Evolutionary conservation across 2,797 vertebrate genomes (phyloP).

Genomic region (Centropyge bicolor): DNA sequence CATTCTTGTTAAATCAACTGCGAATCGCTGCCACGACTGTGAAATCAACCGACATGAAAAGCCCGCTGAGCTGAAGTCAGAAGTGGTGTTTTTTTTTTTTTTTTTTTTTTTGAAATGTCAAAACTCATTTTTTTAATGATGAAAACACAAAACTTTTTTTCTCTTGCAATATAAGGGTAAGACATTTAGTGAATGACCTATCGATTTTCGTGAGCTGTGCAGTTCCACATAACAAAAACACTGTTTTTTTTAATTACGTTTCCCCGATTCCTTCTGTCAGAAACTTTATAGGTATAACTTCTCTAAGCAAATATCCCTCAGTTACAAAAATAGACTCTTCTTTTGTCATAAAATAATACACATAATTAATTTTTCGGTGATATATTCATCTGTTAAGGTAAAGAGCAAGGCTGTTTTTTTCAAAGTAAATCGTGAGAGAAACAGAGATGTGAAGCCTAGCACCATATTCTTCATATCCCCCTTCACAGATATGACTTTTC

Average conservation of each 20-base stretch:
- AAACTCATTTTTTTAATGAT: constrained; percentile 51
- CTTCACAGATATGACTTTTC: constrained; percentile 11
- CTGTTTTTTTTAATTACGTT: constrained; percentile 29
- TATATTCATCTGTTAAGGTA: constrained; percentile 86
- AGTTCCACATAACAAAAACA: constrained; percentile 69
- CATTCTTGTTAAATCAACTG: constrained; percentile 26
- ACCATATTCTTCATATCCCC: constrained; percentile 70
- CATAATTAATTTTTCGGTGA: constrained; percentile 80
- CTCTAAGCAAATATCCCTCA: constrained; percentile 80
- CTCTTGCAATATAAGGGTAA: constrained; percentile 71
- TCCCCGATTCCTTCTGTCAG: constrained; percentile 62
- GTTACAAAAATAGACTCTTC: constrained; percentile 89
- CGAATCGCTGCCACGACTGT: constrained; percentile 15
- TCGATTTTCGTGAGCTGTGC: constrained; percentile 74
- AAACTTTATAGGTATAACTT: constrained; percentile 70
- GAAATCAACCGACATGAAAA: constrained; percentile 28
- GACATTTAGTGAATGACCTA: constrained; percentile 80
- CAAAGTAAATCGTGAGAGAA: constrained; percentile 78
- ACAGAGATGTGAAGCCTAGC: constrained; percentile 78
- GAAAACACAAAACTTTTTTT: constrained; percentile 64
- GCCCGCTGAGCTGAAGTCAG: constrained; percentile 38
- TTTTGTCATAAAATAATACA: constrained; percentile 88
- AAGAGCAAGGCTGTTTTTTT: constrained; percentile 83
- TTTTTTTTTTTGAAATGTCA: constrained; percentile 43
- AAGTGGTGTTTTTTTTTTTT: not conserved